Percentiles rank a stretch among this genome's conserved stretches.
These are phyloP conservation scores for Aporophyla lueneburgensis DNA, from an alignment of 2,888 invertebrate genomes.

Conservation along the genomic window DNA sequence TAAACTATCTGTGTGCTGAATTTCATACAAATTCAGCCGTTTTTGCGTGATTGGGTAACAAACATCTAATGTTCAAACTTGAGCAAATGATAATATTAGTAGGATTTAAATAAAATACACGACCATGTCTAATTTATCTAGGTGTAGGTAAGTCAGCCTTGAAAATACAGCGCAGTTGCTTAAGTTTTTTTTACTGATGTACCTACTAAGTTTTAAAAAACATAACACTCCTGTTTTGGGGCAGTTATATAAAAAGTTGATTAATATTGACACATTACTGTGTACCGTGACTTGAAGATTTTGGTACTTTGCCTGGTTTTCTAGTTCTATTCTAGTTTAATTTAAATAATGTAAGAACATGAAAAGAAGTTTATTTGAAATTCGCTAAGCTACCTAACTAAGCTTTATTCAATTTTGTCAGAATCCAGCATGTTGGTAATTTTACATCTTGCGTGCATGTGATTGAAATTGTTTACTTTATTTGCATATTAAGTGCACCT, in stretches of 20 bases:
- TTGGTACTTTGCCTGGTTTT: conserved; percentile 16
- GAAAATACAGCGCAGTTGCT: conserved; percentile 50
- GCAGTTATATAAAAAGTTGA: not conserved
- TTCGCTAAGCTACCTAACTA: no score
- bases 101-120: not conserved
- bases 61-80: no score
- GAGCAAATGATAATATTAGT: no score
- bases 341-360: not conserved
- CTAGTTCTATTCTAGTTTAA: not conserved
- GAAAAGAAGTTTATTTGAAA: not conserved
- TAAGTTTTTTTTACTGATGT: conserved; percentile 24
- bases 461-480: conserved; percentile 34
- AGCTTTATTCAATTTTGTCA: not conserved
- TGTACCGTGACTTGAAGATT: conserved; percentile 16
- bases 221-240: no score
- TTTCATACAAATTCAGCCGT: no score
- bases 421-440: not conserved
- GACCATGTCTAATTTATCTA: conserved; percentile 2
- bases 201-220: conserved; percentile 3
- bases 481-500: conserved; percentile 33
- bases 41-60: no score
- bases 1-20: no score
- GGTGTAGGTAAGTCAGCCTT: conserved; percentile 55
- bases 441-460: conserved; percentile 13
- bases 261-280: conserved; percentile 11